phyloP scores from a whole-genome alignment of 2,113 vertebrate genomes.

The Pyrgilauda ruficollis region DNA sequence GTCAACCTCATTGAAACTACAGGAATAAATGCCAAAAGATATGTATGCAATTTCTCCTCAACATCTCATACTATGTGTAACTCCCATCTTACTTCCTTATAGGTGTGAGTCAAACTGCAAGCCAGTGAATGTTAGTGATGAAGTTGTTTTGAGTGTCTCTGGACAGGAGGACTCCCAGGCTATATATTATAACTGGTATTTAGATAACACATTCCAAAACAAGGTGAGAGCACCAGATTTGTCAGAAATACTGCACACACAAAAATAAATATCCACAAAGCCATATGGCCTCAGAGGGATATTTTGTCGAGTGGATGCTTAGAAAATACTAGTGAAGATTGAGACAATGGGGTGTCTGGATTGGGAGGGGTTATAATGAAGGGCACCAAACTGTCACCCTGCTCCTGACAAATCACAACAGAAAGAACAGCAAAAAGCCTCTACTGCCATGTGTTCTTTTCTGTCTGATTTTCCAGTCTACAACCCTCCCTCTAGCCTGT shows the following conservation, averaged over 20 bases:
- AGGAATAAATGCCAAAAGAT: neutral
- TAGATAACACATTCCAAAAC: conserved; percentile 42
- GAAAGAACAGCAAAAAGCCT: neutral
- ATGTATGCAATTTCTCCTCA: neutral
- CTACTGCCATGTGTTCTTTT: neutral
- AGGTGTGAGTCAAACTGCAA: conserved; percentile 76
- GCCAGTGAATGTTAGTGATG: conserved; percentile 30
- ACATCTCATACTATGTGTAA: neutral
- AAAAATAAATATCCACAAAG: neutral
- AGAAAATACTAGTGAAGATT: neutral
- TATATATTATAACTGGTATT: conserved; percentile 70
- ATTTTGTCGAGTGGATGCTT: neutral
- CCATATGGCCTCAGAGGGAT: neutral
- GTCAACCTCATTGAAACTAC: neutral
- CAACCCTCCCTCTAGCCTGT: conserved; percentile 55
- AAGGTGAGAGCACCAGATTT: conserved; percentile 65
- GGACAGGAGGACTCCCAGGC: neutral
- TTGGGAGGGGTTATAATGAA: neutral
- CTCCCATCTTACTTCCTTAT: neutral
- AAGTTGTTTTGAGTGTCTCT: conserved; percentile 52
- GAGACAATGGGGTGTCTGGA: neutral
- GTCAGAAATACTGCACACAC: neutral
- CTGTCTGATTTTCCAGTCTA: conserved; percentile 45
- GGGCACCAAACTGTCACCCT: neutral
- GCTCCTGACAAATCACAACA: neutral